These are phyloP conservation scores for Formica exsecta DNA, from an alignment of 1,140 invertebrate genomes.

Conservation along the genomic window DNA sequence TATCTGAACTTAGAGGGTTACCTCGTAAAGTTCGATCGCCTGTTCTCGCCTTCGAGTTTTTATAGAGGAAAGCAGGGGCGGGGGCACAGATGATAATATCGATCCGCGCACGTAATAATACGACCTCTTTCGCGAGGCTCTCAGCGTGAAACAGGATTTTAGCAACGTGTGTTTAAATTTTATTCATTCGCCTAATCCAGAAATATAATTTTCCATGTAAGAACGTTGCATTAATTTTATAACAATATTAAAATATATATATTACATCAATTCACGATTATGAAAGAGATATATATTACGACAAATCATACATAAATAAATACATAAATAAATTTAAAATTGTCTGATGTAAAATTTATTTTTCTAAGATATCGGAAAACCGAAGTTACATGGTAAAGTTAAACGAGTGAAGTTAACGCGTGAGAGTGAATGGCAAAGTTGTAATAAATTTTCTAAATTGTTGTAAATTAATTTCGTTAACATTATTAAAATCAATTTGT, in stretches of 20 bases:
- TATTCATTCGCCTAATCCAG: conserved; percentile 51
- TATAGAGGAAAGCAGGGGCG: not conserved
- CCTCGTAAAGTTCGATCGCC: conserved; percentile 68
- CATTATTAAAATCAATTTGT: not conserved
- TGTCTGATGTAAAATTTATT: not conserved
- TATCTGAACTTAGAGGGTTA: conserved; percentile 72
- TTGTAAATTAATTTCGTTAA: not conserved
- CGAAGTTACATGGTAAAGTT: not conserved
- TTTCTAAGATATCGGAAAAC: not conserved
- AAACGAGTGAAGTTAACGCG: not conserved
- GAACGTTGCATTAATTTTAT: not conserved
- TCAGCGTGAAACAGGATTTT: conserved; percentile 51
- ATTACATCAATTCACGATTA: not conserved
- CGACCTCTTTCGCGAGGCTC: conserved; percentile 49
- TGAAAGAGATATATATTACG: not conserved
- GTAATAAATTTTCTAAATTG: not conserved
- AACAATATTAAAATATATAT: not conserved
- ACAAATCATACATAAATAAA: not conserved
- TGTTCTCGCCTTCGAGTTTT: conserved; percentile 58
- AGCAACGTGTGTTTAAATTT: conserved; percentile 52
- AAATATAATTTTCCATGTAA: not conserved
- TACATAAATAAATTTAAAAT: not conserved
- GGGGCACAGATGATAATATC: conserved; percentile 53
- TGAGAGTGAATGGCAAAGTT: not conserved
- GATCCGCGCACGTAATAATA: conserved; percentile 52